These are phyloP conservation scores for Manis javanica DNA, from an alignment of 2,797 vertebrate species.

Conservation along the genomic window DNA sequence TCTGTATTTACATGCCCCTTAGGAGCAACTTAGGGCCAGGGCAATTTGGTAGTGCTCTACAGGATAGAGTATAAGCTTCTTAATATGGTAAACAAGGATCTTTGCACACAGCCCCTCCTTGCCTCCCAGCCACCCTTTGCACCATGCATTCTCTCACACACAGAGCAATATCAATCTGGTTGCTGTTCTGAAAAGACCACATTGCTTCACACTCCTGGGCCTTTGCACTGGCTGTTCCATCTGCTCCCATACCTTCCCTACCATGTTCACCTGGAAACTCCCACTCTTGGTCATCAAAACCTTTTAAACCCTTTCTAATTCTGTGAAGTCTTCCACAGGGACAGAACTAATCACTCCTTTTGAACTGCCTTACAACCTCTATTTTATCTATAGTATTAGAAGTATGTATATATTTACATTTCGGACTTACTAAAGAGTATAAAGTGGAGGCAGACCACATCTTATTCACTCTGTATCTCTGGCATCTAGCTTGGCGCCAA, in stretches of 20 bases:
- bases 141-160: background rate
- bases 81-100: background rate
- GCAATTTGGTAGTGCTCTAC: background rate
- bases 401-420: background rate
- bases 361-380: background rate
- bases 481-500: background rate
- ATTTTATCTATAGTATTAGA: background rate
- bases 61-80: constrained; percentile 31
- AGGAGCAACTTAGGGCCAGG: background rate
- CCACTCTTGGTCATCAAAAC: background rate
- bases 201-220: background rate
- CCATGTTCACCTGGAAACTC: background rate
- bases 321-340: background rate
- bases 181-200: fast-evolving
- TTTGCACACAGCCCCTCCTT: background rate
- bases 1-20: background rate
- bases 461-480: background rate
- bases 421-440: background rate
- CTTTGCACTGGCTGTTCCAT: background rate
- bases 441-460: background rate
- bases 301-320: background rate
- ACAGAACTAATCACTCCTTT: background rate
- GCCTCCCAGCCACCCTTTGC: background rate
- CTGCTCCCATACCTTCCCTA: background rate
- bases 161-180: background rate